A percentile compares a stretch with the other conserved stretches of the same genome.
Conservation (phyloP, 2,113 vertebrate genomes). For the Anguilla rostrata region DNA sequence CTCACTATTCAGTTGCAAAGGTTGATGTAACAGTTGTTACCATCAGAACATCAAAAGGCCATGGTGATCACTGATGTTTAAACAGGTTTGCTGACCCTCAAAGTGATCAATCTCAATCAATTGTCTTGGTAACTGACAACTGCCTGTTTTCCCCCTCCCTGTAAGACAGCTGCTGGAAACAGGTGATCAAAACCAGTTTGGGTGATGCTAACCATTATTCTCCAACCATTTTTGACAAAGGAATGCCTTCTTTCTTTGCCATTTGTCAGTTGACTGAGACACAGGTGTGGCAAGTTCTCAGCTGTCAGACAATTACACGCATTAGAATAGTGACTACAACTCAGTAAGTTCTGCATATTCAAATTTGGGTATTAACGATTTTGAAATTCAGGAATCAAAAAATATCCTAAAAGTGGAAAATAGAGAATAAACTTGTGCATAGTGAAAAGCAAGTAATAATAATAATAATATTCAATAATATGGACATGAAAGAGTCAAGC, state of each 20-base stretch:
- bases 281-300: not conserved
- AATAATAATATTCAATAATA: too few species aligned
- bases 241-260: not conserved
- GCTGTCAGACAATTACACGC: not conserved
- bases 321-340: too few species aligned
- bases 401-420: too few species aligned
- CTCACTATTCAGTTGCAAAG: not conserved
- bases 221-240: not conserved
- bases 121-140: too few species aligned
- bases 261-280: too few species aligned
- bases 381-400: too few species aligned
- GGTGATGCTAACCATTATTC: not conserved
- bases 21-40: not conserved
- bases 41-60: not conserved
- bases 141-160: not conserved
- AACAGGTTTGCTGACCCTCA: not conserved
- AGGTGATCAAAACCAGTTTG: not conserved
- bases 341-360: too few species aligned
- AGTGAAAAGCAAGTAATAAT: too few species aligned
- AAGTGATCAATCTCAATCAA: not conserved
- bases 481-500: too few species aligned
- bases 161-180: not conserved
- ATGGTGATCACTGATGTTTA: not conserved
- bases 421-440: too few species aligned
- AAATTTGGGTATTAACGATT: too few species aligned